Conservation (phyloP, 1,140 invertebrate species). For the Bombus cullumanus region DNA sequence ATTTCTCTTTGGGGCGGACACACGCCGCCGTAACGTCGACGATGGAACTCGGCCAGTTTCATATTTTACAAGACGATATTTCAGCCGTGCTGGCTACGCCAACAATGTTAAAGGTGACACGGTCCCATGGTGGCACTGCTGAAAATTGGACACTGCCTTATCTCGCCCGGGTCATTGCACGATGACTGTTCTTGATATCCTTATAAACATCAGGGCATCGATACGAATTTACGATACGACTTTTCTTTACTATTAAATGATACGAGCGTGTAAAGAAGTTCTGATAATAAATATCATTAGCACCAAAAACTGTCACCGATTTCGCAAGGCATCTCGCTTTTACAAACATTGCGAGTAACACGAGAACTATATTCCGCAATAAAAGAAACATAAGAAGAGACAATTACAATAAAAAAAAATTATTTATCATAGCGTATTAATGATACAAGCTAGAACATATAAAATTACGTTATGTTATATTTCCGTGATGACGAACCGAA, state of each 20-base stretch:
- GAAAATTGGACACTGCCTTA: conserved; percentile 58
- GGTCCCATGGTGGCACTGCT: conserved; percentile 18
- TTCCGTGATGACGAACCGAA: conserved; percentile 3
- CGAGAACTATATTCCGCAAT: too few relatives aligned
- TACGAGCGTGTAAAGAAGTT: not conserved
- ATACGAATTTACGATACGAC: not conserved
- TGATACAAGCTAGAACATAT: not conserved
- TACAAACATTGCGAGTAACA: too few relatives aligned
- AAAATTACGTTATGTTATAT: not conserved
- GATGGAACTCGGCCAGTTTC: conserved; percentile 59
- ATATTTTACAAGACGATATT: conserved; percentile 65
- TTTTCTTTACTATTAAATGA: not conserved
- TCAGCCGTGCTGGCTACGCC: conserved; percentile 29
- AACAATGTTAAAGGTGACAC: conserved; percentile 38
- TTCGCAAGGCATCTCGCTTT: too few relatives aligned
- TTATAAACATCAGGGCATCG: conserved; percentile 2
- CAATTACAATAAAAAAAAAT: not conserved
- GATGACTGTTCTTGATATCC: conserved; percentile 2
- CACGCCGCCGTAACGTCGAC: conserved; percentile 19
- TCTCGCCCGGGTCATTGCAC: conserved; percentile 52
- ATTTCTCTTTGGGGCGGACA: conserved; percentile 51
- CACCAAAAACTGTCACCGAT: not conserved
- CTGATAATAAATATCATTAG: not conserved
- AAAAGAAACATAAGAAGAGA: too few relatives aligned
- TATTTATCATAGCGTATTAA: not conserved